These are phyloP conservation scores for Morus bassanus DNA, from an alignment of 2,797 vertebrate species.

Conservation along the genomic window DNA sequence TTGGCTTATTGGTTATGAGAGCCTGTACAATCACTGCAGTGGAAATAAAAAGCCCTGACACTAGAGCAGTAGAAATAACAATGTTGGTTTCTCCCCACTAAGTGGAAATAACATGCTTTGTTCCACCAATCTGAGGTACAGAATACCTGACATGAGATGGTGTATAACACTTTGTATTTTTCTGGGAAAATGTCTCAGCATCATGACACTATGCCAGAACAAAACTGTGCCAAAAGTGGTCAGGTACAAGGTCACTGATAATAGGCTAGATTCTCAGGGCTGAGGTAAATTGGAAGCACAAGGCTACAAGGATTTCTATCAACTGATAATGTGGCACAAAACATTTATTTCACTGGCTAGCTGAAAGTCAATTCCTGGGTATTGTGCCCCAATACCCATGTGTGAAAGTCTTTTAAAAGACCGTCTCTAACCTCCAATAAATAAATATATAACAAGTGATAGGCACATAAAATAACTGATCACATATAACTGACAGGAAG, in stretches of 20 bases:
- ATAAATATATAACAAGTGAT: background rate
- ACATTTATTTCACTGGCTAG: background rate
- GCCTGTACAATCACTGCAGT: conserved; percentile 32
- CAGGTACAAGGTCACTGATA: background rate
- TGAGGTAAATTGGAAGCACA: background rate
- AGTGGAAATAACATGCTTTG: conserved; percentile 63
- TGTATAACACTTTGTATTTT: background rate
- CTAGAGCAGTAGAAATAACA: conserved; percentile 59
- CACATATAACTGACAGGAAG: background rate
- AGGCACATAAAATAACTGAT: conserved; percentile 1
- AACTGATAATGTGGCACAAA: background rate
- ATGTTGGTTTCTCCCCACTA: conserved; percentile 48
- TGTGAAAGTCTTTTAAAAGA: background rate
- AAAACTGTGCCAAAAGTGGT: background rate
- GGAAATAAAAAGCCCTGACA: conserved; percentile 68
- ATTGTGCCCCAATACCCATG: accelerated
- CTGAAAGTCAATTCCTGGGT: background rate
- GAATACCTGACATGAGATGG: conserved; percentile 43
- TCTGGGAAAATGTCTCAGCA: background rate
- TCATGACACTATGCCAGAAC: background rate
- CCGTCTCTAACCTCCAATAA: background rate
- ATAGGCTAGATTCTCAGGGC: background rate
- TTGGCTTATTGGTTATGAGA: conserved; percentile 52
- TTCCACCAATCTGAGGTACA: conserved; percentile 41
- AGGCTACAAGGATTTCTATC: background rate